phyloP scores from a whole-genome alignment of 2,888 invertebrate species.

The Craniophora ligustri region DNA sequence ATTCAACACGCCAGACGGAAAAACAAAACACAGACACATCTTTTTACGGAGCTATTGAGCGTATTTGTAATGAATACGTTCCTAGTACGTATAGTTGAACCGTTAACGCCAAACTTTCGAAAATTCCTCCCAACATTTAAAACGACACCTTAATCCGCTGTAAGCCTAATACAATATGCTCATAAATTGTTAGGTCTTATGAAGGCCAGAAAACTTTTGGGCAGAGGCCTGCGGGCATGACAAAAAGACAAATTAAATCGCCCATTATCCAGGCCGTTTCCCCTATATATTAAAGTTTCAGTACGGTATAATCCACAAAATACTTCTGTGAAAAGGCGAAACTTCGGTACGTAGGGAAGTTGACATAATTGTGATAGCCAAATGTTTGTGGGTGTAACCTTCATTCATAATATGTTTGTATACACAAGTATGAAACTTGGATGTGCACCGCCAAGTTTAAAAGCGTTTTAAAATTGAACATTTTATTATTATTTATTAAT shows the following conservation, averaged over 20 bases:
- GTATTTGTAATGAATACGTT: too few species aligned
- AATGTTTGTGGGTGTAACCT: slow-evolving; percentile 10
- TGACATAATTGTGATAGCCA: slow-evolving; percentile 26
- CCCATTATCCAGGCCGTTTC: slow-evolving; percentile 34
- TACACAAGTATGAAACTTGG: too few species aligned
- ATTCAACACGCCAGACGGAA: too few species aligned
- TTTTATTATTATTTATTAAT: too few species aligned
- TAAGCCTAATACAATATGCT: slow-evolving; percentile 33
- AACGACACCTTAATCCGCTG: slow-evolving; percentile 12
- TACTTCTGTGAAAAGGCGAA: slow-evolving; percentile 35
- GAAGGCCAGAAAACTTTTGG: slow-evolving; percentile 40
- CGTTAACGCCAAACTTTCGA: not conserved
- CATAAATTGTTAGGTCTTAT: slow-evolving; percentile 49
- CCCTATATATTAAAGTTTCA: slow-evolving; percentile 46
- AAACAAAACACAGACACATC: too few species aligned
- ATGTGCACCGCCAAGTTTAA: too few species aligned
- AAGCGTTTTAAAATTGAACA: too few species aligned
- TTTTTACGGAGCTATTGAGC: too few species aligned
- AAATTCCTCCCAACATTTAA: not conserved
- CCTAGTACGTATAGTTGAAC: not conserved
- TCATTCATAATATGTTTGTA: too few species aligned
- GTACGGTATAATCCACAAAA: slow-evolving; percentile 37
- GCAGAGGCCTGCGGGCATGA: slow-evolving; percentile 12
- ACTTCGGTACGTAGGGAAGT: slow-evolving; percentile 24
- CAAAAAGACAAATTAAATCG: slow-evolving; percentile 52